Base-by-base conservation (phyloP, 2,113 vertebrate genomes). In the Phalacrocorax carbo region DNA sequence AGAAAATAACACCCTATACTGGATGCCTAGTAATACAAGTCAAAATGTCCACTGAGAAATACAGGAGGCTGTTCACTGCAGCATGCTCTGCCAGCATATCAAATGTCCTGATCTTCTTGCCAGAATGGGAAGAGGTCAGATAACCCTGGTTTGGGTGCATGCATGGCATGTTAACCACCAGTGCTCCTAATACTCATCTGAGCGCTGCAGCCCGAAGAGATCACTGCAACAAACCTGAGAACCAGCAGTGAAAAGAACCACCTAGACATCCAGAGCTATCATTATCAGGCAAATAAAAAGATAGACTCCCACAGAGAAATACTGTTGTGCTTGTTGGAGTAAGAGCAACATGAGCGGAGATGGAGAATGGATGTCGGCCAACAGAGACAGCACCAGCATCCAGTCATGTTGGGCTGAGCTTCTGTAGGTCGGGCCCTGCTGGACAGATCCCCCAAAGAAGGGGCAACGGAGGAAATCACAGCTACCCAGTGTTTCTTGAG, bases 141-240 rank as follows among this genome's bases (percentile, higher is more conserved):
- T 1, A 34, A 2, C 52, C 12, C 34, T 16, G 51, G 0, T 5
- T 0, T 46, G 25, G 60, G 38, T 4, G 10, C 0, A 1, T 3
- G 15, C 9, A 0, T 0, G 23, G 16, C 13, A 26, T 4, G 3
- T 17, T 17, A 36, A 3, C 29, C 15, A 5, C 20, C 25, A 32
- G 13, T 4, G 6, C 52, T 62, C 65, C 55, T 69, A 26, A 18
- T 13, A 7, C 42, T 49, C 14, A 17, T 10, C 40, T 38, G 70
- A 57, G 51, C 78, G 62, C n/a, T 0, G 21, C 36, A 70, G 55
- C 54, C 51, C 69, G 27, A 68, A 62, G 22, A 23, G 18, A 22
- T 7, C 52, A 1, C 30, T 44, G 66, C 71, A 65, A 27, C 21
- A 48, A 70, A 19, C 8, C 26, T 48, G 13, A 48, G 57, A 51